phyloP scores from a whole-genome alignment of 2,888 invertebrate genomes.

The Sarcophaga variegata region DNA sequence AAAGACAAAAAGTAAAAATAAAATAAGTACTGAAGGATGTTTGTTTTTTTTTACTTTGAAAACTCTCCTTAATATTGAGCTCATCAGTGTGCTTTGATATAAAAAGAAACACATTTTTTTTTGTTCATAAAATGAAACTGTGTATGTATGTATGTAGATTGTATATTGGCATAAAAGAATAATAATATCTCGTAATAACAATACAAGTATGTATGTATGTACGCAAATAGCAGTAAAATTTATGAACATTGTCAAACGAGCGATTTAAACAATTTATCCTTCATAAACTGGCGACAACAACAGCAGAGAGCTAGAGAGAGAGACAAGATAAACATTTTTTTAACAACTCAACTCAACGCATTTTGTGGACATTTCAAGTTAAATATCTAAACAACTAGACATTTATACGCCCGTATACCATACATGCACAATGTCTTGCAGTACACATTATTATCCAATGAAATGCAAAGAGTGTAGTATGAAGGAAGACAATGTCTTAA shows the following conservation, averaged over 20 bases:
- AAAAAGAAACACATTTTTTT: no score
- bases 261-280: constrained; percentile 70
- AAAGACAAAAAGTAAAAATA: no score
- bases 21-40: no score
- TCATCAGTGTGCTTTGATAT: no score
- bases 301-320: constrained; percentile 28
- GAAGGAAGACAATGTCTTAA: constrained; percentile 18
- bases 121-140: no score
- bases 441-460: no score
- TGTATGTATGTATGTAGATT: no score
- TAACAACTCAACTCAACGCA: constrained; percentile 68
- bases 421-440: not conserved
- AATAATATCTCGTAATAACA: not conserved
- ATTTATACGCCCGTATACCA: constrained; percentile 8
- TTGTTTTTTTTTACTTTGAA: no score
- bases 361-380: constrained; percentile 51
- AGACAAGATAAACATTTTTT: constrained; percentile 1
- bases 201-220: not conserved
- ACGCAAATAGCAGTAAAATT: constrained; percentile 53
- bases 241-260: constrained; percentile 67
- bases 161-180: no score
- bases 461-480: no score
- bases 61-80: no score
- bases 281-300: constrained; percentile 63
- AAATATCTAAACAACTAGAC: not conserved